phyloP scores from a whole-genome alignment of 1,140 invertebrate species.

The Drosophila teissieri region DNA sequence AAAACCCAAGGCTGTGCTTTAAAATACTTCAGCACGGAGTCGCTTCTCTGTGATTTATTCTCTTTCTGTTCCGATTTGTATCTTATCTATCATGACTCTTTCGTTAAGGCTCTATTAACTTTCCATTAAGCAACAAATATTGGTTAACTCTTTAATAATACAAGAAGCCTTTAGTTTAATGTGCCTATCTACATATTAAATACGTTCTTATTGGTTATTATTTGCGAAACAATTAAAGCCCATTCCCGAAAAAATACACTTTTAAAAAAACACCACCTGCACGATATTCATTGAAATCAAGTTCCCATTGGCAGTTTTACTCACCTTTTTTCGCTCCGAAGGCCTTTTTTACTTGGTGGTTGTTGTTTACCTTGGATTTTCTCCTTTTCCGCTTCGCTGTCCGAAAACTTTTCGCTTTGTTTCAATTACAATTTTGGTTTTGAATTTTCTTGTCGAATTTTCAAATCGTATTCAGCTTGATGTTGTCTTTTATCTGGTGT shows the following conservation, averaged over 20 bases:
- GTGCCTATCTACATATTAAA: too few relatives aligned
- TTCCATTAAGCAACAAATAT: background rate
- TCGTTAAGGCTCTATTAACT: background rate
- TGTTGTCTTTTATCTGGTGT: slow-evolving; percentile 49
- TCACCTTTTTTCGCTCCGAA: slow-evolving; percentile 54
- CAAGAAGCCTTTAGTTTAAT: background rate
- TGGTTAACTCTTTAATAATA: background rate
- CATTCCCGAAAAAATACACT: background rate
- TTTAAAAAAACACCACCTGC: background rate
- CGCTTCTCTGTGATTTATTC: background rate
- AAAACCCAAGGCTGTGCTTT: slow-evolving; percentile 4
- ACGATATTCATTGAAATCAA: slow-evolving; percentile 4
- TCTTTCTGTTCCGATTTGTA: background rate
- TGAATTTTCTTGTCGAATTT: slow-evolving; percentile 18
- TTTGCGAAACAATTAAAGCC: background rate
- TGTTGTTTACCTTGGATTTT: slow-evolving; percentile 22
- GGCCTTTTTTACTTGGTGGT: slow-evolving; percentile 16
- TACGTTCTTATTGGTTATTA: too few relatives aligned
- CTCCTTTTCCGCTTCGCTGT: slow-evolving; percentile 31
- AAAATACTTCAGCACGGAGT: background rate
- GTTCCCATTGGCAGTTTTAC: slow-evolving; percentile 19
- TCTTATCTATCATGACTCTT: background rate
- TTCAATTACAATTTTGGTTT: slow-evolving; percentile 8
- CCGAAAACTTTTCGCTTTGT: slow-evolving; percentile 6
- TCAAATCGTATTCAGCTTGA: slow-evolving; percentile 23